Conservation (phyloP, 1,140 invertebrate genomes). For the Orussus abietinus region DNA sequence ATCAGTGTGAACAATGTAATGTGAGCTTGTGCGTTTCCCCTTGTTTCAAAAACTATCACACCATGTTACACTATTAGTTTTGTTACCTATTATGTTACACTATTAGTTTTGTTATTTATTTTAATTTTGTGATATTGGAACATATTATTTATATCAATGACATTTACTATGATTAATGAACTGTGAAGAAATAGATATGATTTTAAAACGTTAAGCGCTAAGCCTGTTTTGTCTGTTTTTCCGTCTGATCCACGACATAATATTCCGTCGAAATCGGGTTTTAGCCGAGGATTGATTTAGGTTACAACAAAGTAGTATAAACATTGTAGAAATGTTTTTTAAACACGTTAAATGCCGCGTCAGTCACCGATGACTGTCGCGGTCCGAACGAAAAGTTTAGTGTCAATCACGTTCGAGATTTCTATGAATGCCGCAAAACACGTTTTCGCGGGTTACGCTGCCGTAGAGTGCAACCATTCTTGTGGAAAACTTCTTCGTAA, state of each 20-base stretch:
- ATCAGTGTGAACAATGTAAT: too few relatives aligned
- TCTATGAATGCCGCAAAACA: slow-evolving; percentile 10
- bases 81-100: slow-evolving; percentile 7
- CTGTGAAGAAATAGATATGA: slow-evolving; percentile 13
- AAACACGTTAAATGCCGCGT: slow-evolving; percentile 14
- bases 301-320: slow-evolving; percentile 9
- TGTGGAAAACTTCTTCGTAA: not conserved
- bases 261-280: slow-evolving; percentile 8
- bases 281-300: slow-evolving; percentile 5
- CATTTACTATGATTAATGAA: slow-evolving; percentile 11
- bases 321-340: slow-evolving; percentile 15
- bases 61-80: too few relatives aligned
- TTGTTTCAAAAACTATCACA: too few relatives aligned
- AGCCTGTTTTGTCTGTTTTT: slow-evolving; percentile 12
- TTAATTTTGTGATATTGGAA: slow-evolving; percentile 9
- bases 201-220: slow-evolving; percentile 14
- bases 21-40: too few relatives aligned
- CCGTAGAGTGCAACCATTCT: not conserved
- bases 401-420: slow-evolving; percentile 11
- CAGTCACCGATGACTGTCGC: slow-evolving; percentile 11
- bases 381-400: slow-evolving; percentile 12
- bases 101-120: slow-evolving; percentile 10
- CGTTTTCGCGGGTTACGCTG: not conserved
- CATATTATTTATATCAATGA: slow-evolving; percentile 12
- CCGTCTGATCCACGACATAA: not conserved